A percentile compares a stretch with the other conserved stretches of the same genome.
Evolutionary conservation across 2,797 vertebrate species (phyloP).

Genomic region (Sebastes cheni): DNA sequence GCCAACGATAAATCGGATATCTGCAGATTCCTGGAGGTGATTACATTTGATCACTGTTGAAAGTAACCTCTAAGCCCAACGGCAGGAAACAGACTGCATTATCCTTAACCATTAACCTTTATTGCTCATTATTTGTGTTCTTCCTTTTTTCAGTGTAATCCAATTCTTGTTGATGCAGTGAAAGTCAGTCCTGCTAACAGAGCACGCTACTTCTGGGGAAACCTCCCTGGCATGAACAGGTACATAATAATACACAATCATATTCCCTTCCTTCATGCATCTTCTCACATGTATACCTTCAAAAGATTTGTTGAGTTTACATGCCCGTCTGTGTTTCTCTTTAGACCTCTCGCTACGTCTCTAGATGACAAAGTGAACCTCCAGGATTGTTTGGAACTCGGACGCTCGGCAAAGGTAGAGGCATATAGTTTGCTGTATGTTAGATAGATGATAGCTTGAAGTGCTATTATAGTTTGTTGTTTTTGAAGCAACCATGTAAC

Average conservation of each 20-base stretch:
- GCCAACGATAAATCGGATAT: conserved; percentile 91
- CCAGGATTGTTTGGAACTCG: conserved; percentile 90
- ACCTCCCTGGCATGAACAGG: conserved; percentile 97
- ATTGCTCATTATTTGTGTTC: neutral
- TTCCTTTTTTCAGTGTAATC: conserved; percentile 87
- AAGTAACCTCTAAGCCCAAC: neutral
- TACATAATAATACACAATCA: conserved; percentile 48
- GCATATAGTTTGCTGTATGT: neutral
- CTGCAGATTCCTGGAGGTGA: conserved; percentile 93
- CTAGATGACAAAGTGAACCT: conserved; percentile 84
- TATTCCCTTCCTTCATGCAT: neutral
- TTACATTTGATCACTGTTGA: neutral
- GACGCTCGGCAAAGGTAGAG: conserved; percentile 87
- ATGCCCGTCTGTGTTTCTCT: neutral
- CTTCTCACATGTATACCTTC: neutral
- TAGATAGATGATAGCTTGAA: neutral
- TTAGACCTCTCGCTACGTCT: conserved; percentile 83
- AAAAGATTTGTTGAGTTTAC: neutral
- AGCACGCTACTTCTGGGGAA: conserved; percentile 96
- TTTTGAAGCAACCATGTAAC: neutral
- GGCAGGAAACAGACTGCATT: neutral
- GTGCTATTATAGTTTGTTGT: neutral
- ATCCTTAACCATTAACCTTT: neutral
- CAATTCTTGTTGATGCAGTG: conserved; percentile 91
- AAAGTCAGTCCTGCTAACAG: conserved; percentile 93